Conservation (phyloP, 2,797 vertebrate genomes). For the Typhlichthys subterraneus region DNA sequence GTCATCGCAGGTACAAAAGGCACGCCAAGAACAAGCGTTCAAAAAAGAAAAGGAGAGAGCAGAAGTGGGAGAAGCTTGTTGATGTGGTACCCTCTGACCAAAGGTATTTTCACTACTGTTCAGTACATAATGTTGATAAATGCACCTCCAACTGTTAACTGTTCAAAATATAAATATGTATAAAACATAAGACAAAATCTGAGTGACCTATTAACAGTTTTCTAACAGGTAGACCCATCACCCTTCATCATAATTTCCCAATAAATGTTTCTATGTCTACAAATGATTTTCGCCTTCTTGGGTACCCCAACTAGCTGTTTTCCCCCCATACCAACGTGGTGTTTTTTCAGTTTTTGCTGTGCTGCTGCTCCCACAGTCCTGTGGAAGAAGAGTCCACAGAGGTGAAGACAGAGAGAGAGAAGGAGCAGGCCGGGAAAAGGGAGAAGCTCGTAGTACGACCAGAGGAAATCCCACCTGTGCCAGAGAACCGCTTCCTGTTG, state of each 20-base stretch:
- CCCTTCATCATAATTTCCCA: no score
- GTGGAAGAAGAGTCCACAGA: conserved; percentile 73
- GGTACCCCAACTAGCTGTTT: background rate
- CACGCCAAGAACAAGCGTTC: conserved; percentile 80
- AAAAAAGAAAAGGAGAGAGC: conserved; percentile 81
- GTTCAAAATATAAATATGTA: no score
- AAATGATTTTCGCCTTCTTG: no score
- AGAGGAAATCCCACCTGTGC: conserved; percentile 97
- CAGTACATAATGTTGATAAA: background rate
- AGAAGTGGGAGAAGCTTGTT: conserved; percentile 65
- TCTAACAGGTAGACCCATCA: no score
- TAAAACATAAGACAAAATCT: background rate
- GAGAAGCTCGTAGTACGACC: conserved; percentile 93
- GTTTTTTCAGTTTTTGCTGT: conserved; percentile 18
- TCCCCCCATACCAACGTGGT: conserved; percentile 32
- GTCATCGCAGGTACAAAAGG: conserved; percentile 77
- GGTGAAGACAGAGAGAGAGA: conserved; percentile 73
- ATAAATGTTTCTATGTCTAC: no score
- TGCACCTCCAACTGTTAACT: no score
- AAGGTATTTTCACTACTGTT: conserved; percentile 69
- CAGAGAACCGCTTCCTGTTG: conserved; percentile 95
- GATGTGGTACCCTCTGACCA: conserved; percentile 60
- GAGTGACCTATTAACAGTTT: no score
- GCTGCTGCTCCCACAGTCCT: conserved; percentile 59
- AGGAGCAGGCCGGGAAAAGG: conserved; percentile 81